Conservation (phyloP, 2,888 invertebrate species). For the Bhutanitis thaidina region DNA sequence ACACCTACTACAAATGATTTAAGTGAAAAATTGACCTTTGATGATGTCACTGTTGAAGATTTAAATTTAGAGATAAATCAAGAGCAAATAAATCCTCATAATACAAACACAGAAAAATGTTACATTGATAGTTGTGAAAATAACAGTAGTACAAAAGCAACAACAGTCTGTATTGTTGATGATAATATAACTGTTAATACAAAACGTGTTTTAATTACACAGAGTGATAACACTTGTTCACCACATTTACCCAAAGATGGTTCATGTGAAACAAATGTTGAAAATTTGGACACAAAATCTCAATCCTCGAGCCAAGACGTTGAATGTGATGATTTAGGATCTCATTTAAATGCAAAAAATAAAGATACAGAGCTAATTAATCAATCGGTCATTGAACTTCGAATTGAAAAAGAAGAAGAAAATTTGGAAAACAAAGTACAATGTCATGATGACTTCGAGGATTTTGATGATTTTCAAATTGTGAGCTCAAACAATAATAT, state of each 20-base stretch:
- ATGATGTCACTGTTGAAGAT: slow-evolving; percentile 19
- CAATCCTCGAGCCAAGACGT: slow-evolving; percentile 18
- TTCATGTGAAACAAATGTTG: slow-evolving; percentile 40
- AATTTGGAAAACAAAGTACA: slow-evolving; percentile 21
- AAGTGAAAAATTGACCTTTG: slow-evolving; percentile 14
- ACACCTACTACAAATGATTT: slow-evolving; percentile 13
- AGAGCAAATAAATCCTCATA: slow-evolving; percentile 11
- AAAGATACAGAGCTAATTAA: background rate
- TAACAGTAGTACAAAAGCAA: slow-evolving; percentile 1
- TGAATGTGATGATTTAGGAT: slow-evolving; percentile 69
- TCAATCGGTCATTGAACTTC: background rate
- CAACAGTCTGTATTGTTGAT: slow-evolving; percentile 6
- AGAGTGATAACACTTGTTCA: slow-evolving; percentile 1
- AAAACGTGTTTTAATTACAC: slow-evolving; percentile 12
- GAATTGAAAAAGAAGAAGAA: background rate
- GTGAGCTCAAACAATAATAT: slow-evolving; percentile 35
- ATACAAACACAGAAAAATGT: slow-evolving; percentile 7
- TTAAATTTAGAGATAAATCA: slow-evolving; percentile 19
- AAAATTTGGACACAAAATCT: slow-evolving; percentile 34
- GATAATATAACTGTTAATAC: slow-evolving; percentile 12
- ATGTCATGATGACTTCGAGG: slow-evolving; percentile 67
- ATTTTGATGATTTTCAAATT: slow-evolving; percentile 77
- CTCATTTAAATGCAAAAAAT: slow-evolving; percentile 3
- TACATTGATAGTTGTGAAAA: background rate
- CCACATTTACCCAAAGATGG: background rate